Conservation (phyloP, 2,888 invertebrate genomes). For the Miltochrista miniata region DNA sequence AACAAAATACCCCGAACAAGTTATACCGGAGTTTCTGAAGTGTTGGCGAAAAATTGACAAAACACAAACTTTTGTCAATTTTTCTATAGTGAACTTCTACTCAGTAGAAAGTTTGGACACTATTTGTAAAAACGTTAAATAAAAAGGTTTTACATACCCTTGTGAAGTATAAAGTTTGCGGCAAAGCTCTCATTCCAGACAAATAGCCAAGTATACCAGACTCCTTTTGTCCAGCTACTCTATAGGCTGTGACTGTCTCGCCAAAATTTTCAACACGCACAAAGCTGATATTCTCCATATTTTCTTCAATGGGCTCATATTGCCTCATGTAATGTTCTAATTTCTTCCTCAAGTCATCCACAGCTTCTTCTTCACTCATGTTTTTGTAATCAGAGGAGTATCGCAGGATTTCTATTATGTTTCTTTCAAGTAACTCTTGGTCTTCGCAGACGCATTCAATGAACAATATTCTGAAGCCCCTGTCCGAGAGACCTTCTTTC, state of each 20-base stretch:
- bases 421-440: constrained; percentile 72
- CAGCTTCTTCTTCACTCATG: constrained; percentile 90
- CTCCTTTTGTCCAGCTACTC: constrained; percentile 91
- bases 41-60: no score
- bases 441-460: constrained; percentile 97
- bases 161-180: constrained; percentile 95
- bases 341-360: constrained; percentile 91
- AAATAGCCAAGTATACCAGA: constrained; percentile 94
- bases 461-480: constrained; percentile 94
- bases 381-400: constrained; percentile 94
- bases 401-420: constrained; percentile 89
- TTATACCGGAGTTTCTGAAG: no score
- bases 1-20: not conserved
- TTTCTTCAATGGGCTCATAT: constrained; percentile 91
- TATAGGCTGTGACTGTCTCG: constrained; percentile 87
- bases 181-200: constrained; percentile 92
- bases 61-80: no score
- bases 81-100: no score
- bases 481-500: constrained; percentile 86
- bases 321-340: constrained; percentile 92
- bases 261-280: constrained; percentile 82
- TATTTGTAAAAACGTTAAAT: not conserved
- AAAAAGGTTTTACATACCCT: constrained; percentile 89
- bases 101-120: not conserved
- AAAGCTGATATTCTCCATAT: constrained; percentile 79